Base-by-base conservation (phyloP, 2,113 vertebrate species). In the Anser cygnoides region DNA sequence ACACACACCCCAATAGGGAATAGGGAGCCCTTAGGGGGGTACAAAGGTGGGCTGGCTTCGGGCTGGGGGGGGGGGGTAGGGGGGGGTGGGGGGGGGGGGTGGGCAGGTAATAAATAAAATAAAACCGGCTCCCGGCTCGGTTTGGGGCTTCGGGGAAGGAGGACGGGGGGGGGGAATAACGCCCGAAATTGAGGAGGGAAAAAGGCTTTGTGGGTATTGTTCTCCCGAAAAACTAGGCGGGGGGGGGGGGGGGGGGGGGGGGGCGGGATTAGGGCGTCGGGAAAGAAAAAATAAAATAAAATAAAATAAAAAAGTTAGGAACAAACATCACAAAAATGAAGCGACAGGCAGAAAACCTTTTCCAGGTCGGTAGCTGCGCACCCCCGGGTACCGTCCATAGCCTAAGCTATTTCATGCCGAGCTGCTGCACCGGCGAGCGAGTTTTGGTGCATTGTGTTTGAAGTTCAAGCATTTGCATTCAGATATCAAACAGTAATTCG, bases 391-490 rank as follows among this genome's bases (percentile, higher is more conserved):
- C 19, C 61, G 35, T 55, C 74, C 23, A 11, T 3, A 18, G 63
- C 86, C 92, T 72, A 58, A 29, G 46, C 77, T 76, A 52, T 66
- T 23, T 66, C 75, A 91, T 35, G 76, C 11, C 84, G 11, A 78
- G 62, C 67, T 20, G 49, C 91, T 72, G 86, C 71, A 77, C 80
- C 90, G 59, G 21, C 46, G 17, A 37, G 94, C 90, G 55, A 75
- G 92, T 94, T 95, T 92, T 68, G 57, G 68, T 84, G 87, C 83
- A 82, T 62, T 88, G 35, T 90, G 90, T 74, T 90, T 88, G n/a
- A 83, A 92, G 76, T 39, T 17, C 43, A 91, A 95, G 92, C 70
- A 93, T 85, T 93, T 66, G 76, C 96, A 82, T 84, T 80, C 72
- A 58, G 62, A 75, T 80, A 94, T 93, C 84, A 68, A 79, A 93